Percentiles rank a stretch among this genome's conserved stretches.
Evolutionary conservation across 2,113 vertebrate genomes (phyloP).

Genomic region (Pseudorasbora parva): DNA sequence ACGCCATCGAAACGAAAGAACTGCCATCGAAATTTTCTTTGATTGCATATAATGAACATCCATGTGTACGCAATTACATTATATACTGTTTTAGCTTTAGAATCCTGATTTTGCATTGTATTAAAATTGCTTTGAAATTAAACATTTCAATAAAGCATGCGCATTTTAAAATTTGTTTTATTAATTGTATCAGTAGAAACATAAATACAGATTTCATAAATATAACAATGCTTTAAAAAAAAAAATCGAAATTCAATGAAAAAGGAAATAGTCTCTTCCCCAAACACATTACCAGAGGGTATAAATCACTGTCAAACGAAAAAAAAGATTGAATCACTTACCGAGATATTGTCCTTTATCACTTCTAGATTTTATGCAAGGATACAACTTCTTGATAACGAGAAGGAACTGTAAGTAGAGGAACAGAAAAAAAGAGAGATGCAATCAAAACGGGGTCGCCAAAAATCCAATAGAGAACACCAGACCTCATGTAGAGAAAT

Average conservation of each 20-base stretch:
- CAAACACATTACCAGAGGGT: slow-evolving; percentile 30
- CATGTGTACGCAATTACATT: neutral
- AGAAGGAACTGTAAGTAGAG: slow-evolving; percentile 67
- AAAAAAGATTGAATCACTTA: slow-evolving; percentile 72
- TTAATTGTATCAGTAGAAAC: slow-evolving; percentile 29
- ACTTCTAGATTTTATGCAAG: slow-evolving; percentile 67
- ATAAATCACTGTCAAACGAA: slow-evolving; percentile 52
- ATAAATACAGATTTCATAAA: slow-evolving; percentile 31
- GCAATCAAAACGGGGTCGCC: slow-evolving; percentile 62
- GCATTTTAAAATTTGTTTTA: neutral
- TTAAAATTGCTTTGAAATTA: neutral
- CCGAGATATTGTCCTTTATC: slow-evolving; percentile 72
- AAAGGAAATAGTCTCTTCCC: too few relatives aligned
- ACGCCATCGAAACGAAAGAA: neutral
- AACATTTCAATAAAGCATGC: slow-evolving; percentile 28
- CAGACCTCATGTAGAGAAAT: slow-evolving; percentile 64
- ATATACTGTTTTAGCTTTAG: neutral
- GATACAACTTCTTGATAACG: slow-evolving; percentile 66
- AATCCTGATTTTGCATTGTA: neutral
- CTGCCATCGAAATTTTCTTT: neutral
- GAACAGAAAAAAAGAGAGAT: slow-evolving; percentile 59
- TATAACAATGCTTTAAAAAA: slow-evolving; percentile 31
- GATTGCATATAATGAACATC: neutral
- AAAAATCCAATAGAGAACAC: slow-evolving; percentile 66
- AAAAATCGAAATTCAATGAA: slow-evolving; percentile 1